Evolutionary conservation across 2,113 vertebrate genomes (phyloP).

Genomic region (Heloderma charlesbogerti): DNA sequence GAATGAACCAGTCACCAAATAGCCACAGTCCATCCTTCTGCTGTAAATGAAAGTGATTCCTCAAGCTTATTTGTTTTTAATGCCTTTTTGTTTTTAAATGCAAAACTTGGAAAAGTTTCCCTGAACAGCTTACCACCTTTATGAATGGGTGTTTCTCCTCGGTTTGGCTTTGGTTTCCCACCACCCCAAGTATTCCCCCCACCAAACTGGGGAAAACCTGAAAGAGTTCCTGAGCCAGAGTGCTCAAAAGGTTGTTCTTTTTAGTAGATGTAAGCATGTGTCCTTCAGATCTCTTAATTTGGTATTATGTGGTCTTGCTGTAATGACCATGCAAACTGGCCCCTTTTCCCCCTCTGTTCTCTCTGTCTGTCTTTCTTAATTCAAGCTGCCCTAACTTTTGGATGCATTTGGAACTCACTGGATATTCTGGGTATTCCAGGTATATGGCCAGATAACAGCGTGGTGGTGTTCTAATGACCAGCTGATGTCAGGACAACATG

Average conservation of each 20-base stretch:
- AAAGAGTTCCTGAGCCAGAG: no score
- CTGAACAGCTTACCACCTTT: slow-evolving; percentile 47
- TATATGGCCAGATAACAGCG: background rate
- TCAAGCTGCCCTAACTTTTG: background rate
- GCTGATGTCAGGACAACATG: background rate
- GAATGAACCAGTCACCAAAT: background rate
- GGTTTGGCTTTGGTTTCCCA: background rate
- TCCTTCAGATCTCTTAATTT: no score
- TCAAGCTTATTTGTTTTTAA: background rate
- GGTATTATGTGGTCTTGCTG: no score
- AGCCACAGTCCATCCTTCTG: background rate
- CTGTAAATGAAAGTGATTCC: background rate
- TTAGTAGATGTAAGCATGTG: no score
- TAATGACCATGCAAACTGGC: no score
- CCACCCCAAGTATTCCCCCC: no score
- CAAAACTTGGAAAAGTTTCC: background rate
- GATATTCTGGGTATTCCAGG: background rate
- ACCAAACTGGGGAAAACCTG: no score
- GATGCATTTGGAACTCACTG: background rate
- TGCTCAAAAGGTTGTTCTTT: no score
- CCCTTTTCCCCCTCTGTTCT: no score
- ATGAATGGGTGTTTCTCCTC: background rate
- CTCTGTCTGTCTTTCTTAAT: background rate
- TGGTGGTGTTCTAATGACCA: background rate
- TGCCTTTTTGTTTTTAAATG: background rate